A percentile compares a stretch with the other conserved stretches of the same genome.
Evolutionary conservation across 2,797 vertebrate species (phyloP).

Genomic region (Enteromius mattozi): DNA sequence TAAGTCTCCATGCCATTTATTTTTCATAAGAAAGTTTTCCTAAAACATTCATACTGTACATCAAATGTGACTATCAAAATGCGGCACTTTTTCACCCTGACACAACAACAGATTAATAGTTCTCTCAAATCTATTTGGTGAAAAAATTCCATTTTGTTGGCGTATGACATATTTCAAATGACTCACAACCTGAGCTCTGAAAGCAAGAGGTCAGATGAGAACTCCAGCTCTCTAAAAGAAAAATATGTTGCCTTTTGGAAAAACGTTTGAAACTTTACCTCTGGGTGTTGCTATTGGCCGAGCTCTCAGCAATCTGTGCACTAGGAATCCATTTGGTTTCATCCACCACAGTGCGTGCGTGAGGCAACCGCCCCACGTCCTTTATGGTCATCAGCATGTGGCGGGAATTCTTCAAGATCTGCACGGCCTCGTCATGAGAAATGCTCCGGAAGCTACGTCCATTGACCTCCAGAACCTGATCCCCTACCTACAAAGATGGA

Average conservation of each 20-base stretch:
- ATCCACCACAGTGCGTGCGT: constrained; percentile 87
- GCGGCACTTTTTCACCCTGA: background rate
- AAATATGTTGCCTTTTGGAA: background rate
- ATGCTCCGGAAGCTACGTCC: constrained; percentile 87
- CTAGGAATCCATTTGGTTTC: constrained; percentile 89
- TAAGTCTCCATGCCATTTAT: background rate
- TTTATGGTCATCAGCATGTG: constrained; percentile 89
- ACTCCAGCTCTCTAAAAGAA: background rate
- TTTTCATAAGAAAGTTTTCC: background rate
- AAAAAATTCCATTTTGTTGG: background rate
- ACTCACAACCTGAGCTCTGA: background rate
- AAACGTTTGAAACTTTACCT: constrained; percentile 47
- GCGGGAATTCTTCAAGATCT: constrained; percentile 84
- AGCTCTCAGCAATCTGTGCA: constrained; percentile 78
- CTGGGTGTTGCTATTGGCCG: constrained; percentile 50
- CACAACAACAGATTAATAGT: background rate
- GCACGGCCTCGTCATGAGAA: constrained; percentile 91
- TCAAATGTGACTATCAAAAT: background rate
- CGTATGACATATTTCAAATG: background rate
- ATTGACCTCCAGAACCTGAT: constrained; percentile 94
- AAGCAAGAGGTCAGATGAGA: background rate
- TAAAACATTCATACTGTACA: background rate
- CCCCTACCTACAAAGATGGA: constrained; percentile 83
- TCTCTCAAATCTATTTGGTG: background rate
- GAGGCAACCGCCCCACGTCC: constrained; percentile 91